Base-by-base conservation (phyloP, 2,888 invertebrate genomes). In the Leptinotarsa tumamoca region DNA sequence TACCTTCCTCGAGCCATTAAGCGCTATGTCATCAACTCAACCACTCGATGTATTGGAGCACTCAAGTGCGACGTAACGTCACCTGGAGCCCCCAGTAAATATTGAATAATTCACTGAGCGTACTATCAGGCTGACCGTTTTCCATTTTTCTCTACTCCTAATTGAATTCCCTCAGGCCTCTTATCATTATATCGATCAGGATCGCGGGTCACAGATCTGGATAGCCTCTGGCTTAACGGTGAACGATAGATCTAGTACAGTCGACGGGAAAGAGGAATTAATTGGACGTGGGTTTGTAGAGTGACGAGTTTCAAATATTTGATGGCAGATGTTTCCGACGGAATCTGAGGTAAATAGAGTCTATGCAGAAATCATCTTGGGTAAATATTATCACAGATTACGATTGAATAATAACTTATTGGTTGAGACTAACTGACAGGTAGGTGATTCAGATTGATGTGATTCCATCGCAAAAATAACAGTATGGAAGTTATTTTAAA, bases 91-190 rank as follows among this genome's bases (percentile, higher is more conserved):
- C 61, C 61, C 63, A 71, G 79, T 71, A 72, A 77, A 79, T 79
- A 77, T 77, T 77, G 77, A 77, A 79, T 79, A 73, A 76, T 77
- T 73, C 75, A 76, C 71, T 67, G 56, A 68, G 63, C 73, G 72
- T 74, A 73, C 68, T 66, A 74, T 72, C 72, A 70, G 68, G 67
- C 74, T 75, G 77, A 72, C 76, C 77, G 72, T 72, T 72, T 76
- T 71, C 71, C 67, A 68, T 76, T 77, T 79, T 43, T 75, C 77
- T 75, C 68, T 33, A 72, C 63, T 15, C 71, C 75, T 73, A 79
- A 79, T 77, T 77, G 77, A 74, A 77, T 71, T 51, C 63, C 74
- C 67, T 54, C 33, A 51, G 70, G 74, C 56, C 67, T 67, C 67
- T 74, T 67, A 74, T 71, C 74, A 67, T 74, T 74, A 67, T 51